Base-by-base conservation (phyloP, 2,888 invertebrate genomes). In the Amiota mariae region DNA sequence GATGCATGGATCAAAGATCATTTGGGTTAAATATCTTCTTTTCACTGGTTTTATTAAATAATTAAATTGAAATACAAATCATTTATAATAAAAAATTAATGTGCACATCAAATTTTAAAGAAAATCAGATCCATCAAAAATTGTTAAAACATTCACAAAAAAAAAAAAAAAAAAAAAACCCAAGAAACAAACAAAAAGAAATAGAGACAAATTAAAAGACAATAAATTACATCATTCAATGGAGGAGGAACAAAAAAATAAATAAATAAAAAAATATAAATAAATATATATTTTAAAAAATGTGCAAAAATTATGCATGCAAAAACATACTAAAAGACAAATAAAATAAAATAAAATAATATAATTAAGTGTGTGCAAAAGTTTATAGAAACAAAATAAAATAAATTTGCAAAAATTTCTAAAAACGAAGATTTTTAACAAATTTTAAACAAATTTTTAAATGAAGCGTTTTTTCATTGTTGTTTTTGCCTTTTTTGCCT, bases 261-360 rank as follows among this genome's bases (percentile, higher is more conserved):
- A 51, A 56, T 46, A n/a, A n/a, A n/a, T n/a, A 49, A 76, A 68
- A 36, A 70, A 73, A 75, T 36, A 6, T 51, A 51, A 63, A 59
- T 57, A 59, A 49, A 24, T 63, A 68, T 70, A 67, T 73, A 79
- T n/a, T n/a, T n/a, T 4, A 77, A 75, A 78, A 79, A 76, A 77
- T 82, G 84, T 85, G 84, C 85, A 77, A 77, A 82, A 78, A 76
- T 77, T 84, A 82, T 79, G 72, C 81, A 78, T 74, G 75, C 68
- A 72, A 47, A 46, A 49, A 63, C 49, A 63, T 24, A 61, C 13
- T 2, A 13, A 12, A n/a, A n/a, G 51, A 49, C 47, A 51, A 76
- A 71, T 18, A 64, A 73, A 36, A 36, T 36, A 6, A 36, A 36
- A 36, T 36, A 46, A 63, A 71, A 64, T 57, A 70, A 72, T 24